These are phyloP conservation scores for Hymenopus coronatus DNA, from an alignment of 2,888 invertebrate genomes.

Conservation along the genomic window DNA sequence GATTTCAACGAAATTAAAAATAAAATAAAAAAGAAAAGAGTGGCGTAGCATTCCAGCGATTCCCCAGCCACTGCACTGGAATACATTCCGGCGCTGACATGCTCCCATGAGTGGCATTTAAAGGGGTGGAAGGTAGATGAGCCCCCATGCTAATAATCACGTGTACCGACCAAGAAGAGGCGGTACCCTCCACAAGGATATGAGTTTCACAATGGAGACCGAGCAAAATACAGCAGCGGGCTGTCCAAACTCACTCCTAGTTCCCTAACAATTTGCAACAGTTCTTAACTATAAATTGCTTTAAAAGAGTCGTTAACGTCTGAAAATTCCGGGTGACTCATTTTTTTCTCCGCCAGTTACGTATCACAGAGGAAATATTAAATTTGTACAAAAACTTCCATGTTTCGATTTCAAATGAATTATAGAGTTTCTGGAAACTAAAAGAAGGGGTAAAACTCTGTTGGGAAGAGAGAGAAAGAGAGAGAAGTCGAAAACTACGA, in stretches of 20 bases:
- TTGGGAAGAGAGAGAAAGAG: too few relatives aligned
- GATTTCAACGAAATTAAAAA: not conserved
- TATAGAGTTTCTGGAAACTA: too few relatives aligned
- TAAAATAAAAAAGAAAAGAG: not conserved
- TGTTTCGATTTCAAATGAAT: too few relatives aligned
- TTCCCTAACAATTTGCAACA: too few relatives aligned
- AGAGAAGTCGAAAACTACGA: too few relatives aligned
- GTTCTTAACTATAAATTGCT: too few relatives aligned
- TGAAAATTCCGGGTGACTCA: too few relatives aligned
- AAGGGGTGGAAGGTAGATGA: slow-evolving; percentile 15
- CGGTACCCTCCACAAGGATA: slow-evolving; percentile 48
- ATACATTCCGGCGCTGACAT: slow-evolving; percentile 7
- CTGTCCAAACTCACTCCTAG: not conserved
- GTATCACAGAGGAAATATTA: too few relatives aligned
- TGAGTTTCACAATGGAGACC: slow-evolving; percentile 8
- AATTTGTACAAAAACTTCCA: too few relatives aligned
- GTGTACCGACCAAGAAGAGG: slow-evolving; percentile 39
- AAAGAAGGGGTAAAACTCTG: too few relatives aligned
- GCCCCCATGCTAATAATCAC: slow-evolving; percentile 10
- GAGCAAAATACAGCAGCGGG: not conserved
- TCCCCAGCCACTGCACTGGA: not conserved
- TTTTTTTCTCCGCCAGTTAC: too few relatives aligned
- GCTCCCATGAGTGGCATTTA: slow-evolving; percentile 6
- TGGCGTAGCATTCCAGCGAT: slow-evolving; percentile 5
- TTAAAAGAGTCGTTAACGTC: too few relatives aligned